A percentile compares a stretch with the other conserved stretches of the same genome.
These are phyloP conservation scores for Melipona beecheii DNA, from an alignment of 2,888 invertebrate genomes.

Conservation along the genomic window DNA sequence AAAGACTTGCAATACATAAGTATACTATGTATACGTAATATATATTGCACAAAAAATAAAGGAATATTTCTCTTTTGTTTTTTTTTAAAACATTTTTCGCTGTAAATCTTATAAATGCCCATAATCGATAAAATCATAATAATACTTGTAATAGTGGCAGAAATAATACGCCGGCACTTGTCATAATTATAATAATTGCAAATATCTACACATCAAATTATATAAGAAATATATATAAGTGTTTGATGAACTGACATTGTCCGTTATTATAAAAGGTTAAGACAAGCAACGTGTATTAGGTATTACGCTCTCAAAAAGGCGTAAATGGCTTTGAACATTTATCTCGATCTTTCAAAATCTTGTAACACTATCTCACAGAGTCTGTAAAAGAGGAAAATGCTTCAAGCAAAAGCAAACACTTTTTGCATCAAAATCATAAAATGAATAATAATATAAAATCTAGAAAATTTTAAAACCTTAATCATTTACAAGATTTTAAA, in stretches of 20 bases:
- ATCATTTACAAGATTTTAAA: slow-evolving; percentile 27
- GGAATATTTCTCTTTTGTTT: not conserved
- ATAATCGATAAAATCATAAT: slow-evolving; percentile 14
- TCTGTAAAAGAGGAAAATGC: slow-evolving; percentile 4
- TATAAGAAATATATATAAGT: slow-evolving; percentile 38
- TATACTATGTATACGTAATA: slow-evolving; percentile 3
- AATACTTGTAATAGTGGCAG: not conserved
- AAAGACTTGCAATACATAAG: not conserved
- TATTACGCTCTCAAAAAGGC: not conserved
- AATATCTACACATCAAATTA: slow-evolving; percentile 24
- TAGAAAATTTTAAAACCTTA: not conserved
- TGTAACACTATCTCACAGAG: not conserved
- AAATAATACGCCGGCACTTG: slow-evolving; percentile 12
- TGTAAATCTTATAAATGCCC: slow-evolving; percentile 35
- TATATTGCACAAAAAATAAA: slow-evolving; percentile 28
- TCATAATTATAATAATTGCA: slow-evolving; percentile 20
- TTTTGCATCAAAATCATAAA: not conserved
- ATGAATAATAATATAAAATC: not conserved
- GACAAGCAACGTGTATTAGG: not conserved
- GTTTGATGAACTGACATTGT: slow-evolving; percentile 18
- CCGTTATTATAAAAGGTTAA: slow-evolving; percentile 18
- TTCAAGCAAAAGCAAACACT: slow-evolving; percentile 11
- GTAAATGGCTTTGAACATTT: slow-evolving; percentile 1
- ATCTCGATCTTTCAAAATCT: slow-evolving; percentile 19
- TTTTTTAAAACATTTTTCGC: not conserved